Percentiles rank a stretch among this genome's conserved stretches.
phyloP scores from a whole-genome alignment of 2,888 invertebrate genomes.

The Sphaerophoria rueppellii region DNA sequence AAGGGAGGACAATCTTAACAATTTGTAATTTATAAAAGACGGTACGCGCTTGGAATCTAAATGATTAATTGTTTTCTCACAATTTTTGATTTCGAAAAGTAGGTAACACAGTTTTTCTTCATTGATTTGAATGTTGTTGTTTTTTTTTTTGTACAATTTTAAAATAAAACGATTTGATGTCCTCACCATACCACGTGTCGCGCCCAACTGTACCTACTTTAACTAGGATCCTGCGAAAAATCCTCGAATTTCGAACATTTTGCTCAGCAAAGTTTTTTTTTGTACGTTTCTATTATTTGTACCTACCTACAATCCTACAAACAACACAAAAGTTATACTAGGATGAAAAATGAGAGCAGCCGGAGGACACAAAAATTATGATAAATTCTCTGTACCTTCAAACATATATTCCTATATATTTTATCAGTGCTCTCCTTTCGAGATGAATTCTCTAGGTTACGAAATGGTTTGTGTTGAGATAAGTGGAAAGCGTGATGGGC shows the following conservation, averaged over 20 bases:
- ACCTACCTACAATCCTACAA: conserved; percentile 20
- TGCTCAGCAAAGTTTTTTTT: conserved; percentile 49
- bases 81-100: conserved; percentile 5
- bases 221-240: conserved; percentile 74
- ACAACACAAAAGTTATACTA: conserved; percentile 54
- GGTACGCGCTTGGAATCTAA: conserved; percentile 14
- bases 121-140: conserved; percentile 4
- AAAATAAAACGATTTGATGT: conserved; percentile 68
- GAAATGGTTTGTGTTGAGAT: conserved; percentile 57
- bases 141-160: conserved; percentile 17
- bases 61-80: conserved; percentile 23
- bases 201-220: conserved; percentile 75
- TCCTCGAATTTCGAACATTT: conserved; percentile 72
- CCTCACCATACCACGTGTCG: conserved; percentile 76
- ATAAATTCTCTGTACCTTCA: conserved; percentile 68
- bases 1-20: conserved; percentile 33
- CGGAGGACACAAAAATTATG: conserved; percentile 66
- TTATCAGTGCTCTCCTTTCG: conserved; percentile 65
- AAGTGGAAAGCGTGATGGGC: conserved; percentile 2
- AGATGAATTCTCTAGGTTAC: conserved; percentile 73
- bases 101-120: conserved; percentile 3
- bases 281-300: conserved; percentile 9
- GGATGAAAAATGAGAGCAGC: conserved; percentile 68
- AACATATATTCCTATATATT: conserved; percentile 47
- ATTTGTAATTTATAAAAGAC: conserved; percentile 12